Evolutionary conservation across 2,888 invertebrate species (phyloP).

Genomic region (Caenorhabditis sulstoni): DNA sequence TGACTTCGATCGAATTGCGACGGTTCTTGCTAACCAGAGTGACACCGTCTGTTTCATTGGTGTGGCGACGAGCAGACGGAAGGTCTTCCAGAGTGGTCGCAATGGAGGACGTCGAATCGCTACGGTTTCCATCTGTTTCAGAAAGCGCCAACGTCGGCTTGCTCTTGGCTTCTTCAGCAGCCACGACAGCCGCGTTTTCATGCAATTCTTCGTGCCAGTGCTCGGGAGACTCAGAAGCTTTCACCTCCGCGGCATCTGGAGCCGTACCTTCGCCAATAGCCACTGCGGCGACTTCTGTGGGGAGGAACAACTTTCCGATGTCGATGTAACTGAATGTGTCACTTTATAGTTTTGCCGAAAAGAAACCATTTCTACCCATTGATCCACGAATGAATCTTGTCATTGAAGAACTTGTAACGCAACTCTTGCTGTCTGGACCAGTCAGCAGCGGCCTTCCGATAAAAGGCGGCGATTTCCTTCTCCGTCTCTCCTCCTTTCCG

Average conservation of each 20-base stretch:
- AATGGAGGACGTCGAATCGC: constrained; percentile 32
- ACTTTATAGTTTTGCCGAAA: neutral
- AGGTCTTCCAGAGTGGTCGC: constrained; percentile 49
- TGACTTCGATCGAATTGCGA: constrained; percentile 29
- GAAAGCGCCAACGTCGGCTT: constrained; percentile 2
- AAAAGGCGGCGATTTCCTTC: constrained; percentile 56
- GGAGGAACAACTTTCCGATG: constrained; percentile 26
- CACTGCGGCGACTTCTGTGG: neutral
- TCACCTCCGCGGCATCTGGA: neutral
- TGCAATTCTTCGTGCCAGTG: constrained; percentile 52
- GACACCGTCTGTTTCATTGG: constrained; percentile 23
- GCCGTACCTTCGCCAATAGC: constrained; percentile 15
- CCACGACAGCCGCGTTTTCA: constrained; percentile 24
- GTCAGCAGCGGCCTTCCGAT: constrained; percentile 54
- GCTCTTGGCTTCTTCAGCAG: constrained; percentile 26
- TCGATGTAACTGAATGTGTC: constrained; percentile 41
- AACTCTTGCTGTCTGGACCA: constrained; percentile 67
- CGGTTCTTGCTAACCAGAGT: constrained; percentile 34
- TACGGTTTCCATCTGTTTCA: constrained; percentile 10
- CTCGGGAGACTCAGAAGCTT: neutral
- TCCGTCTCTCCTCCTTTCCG: constrained; percentile 50
- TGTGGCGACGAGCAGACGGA: constrained; percentile 31
- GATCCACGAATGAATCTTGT: constrained; percentile 67
- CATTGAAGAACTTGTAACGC: constrained; percentile 70
- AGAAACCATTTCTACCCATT: constrained; percentile 45